Conservation (phyloP, 2,797 vertebrate genomes). For the Bradypodion pumilum region DNA sequence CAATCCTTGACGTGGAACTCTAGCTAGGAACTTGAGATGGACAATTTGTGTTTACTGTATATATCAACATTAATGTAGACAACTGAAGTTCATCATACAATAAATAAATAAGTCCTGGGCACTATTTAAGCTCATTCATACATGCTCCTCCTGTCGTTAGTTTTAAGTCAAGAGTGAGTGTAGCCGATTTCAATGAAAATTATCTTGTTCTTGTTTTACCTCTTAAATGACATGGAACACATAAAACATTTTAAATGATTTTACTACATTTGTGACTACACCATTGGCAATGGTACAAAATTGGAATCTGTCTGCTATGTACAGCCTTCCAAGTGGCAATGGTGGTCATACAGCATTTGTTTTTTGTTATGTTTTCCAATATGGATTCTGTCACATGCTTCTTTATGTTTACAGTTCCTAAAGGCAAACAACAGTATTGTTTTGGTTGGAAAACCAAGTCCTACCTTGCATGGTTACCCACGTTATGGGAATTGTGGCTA, state of each 20-base stretch:
- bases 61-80: too few species aligned
- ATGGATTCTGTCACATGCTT: background rate
- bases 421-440: background rate
- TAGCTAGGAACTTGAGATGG: too few species aligned
- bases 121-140: background rate
- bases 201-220: too few species aligned
- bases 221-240: background rate
- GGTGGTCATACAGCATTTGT: background rate
- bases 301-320: background rate
- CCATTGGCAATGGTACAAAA: background rate
- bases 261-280: background rate
- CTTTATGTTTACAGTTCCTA: background rate
- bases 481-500: background rate
- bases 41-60: too few species aligned
- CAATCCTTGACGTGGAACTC: too few species aligned
- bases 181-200: too few species aligned
- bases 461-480: background rate
- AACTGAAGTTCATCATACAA: too few species aligned
- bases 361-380: slow-evolving; percentile 2
- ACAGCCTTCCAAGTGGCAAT: background rate
- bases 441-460: background rate
- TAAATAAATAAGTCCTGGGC: background rate
- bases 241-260: background rate
- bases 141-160: too few species aligned
- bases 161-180: too few species aligned